Evolutionary conservation across 2,797 vertebrate genomes (phyloP).

Genomic region (Esox lucius): DNA sequence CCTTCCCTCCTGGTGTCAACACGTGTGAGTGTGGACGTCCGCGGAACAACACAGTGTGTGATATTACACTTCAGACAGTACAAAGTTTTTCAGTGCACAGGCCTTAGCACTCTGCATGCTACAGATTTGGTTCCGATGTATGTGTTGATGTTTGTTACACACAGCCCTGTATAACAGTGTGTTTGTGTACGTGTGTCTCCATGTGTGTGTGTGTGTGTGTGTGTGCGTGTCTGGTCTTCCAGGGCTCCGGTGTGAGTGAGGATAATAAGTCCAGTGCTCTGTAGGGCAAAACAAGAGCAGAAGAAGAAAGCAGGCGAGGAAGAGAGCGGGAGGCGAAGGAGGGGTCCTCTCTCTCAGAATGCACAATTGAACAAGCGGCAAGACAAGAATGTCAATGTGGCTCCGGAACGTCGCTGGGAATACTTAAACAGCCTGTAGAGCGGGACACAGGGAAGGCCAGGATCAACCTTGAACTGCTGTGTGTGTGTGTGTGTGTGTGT

Average conservation of each 20-base stretch:
- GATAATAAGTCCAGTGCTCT: conserved; percentile 52
- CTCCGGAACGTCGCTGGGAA: conserved; percentile 64
- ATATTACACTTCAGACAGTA: background rate
- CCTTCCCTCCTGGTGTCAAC: background rate
- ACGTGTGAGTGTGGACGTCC: background rate
- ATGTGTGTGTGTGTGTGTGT: conserved; percentile 29
- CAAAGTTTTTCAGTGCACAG: background rate
- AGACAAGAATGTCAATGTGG: conserved; percentile 75
- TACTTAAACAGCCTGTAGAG: conserved; percentile 64
- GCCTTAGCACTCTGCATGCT: background rate
- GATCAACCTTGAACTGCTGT: conserved; percentile 56
- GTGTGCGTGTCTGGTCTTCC: conserved; percentile 18
- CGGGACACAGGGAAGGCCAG: conserved; percentile 55
- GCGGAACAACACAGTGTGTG: background rate
- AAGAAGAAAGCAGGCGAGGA: conserved; percentile 23
- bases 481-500: conserved; percentile 22
- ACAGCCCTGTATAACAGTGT: background rate
- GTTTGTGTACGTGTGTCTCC: conserved; percentile 30
- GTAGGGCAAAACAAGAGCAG: conserved; percentile 1
- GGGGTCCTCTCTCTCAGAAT: conserved; percentile 53
- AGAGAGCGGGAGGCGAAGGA: conserved; percentile 31
- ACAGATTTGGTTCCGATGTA: too few relatives aligned
- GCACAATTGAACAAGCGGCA: conserved; percentile 69
- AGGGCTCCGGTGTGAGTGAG: conserved; percentile 49
- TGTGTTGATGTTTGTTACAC: too few relatives aligned